Percentiles rank a stretch among this genome's conserved stretches.
These are phyloP conservation scores for Anomalospiza imberbis DNA, from an alignment of 2,797 vertebrate species.

Conservation along the genomic window DNA sequence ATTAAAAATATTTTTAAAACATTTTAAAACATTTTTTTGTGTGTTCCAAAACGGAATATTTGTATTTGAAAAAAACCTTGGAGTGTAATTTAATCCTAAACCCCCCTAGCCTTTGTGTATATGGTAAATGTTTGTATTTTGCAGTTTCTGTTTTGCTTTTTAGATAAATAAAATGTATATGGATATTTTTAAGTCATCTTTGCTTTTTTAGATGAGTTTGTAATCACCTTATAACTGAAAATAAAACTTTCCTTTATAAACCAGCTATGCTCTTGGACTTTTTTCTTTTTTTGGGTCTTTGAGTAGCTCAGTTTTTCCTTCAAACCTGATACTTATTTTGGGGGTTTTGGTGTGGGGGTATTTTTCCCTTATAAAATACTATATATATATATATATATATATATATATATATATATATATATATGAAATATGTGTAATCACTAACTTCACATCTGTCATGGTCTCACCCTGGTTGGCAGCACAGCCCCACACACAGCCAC, in stretches of 20 bases:
- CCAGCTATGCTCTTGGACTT: neutral
- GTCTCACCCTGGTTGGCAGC: neutral
- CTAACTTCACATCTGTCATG: neutral
- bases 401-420: neutral
- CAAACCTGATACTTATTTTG: neutral
- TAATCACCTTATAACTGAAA: slow-evolving; percentile 80
- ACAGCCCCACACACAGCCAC: neutral
- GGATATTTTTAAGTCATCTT: slow-evolving; percentile 80
- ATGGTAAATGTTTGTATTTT: slow-evolving; percentile 73
- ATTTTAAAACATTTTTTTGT: slow-evolving; percentile 62
- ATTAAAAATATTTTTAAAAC: slow-evolving; percentile 72
- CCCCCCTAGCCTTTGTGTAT: slow-evolving; percentile 65
- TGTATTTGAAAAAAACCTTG: slow-evolving; percentile 66
- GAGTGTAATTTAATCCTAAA: slow-evolving; percentile 66
- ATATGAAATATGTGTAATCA: neutral
- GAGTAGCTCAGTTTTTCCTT: neutral
- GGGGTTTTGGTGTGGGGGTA: neutral
- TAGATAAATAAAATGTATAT: slow-evolving; percentile 79
- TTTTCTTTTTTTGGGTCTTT: neutral
- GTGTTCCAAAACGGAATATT: slow-evolving; percentile 64
- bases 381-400: neutral
- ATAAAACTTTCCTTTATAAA: slow-evolving; percentile 78
- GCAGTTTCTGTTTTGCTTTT: slow-evolving; percentile 75
- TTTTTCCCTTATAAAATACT: neutral
- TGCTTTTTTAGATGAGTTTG: slow-evolving; percentile 82